Evolutionary conservation across 2,888 invertebrate species (phyloP), one percentile per base, ranked within the genome.

Genomic region (Tridacna gigas): DNA sequence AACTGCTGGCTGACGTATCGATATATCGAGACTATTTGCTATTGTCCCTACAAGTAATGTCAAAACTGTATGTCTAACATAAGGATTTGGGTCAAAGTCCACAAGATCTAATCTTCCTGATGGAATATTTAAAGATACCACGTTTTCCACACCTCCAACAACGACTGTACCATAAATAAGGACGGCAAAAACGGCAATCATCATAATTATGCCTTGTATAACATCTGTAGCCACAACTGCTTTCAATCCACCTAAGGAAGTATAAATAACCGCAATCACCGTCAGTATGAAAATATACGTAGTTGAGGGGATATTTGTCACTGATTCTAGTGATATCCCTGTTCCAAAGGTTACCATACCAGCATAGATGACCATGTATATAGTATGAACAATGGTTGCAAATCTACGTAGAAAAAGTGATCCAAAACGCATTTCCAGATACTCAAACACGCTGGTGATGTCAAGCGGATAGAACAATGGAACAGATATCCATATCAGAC

Each of bases 371-470:
- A 66, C 28, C 77, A 77, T 83, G 48, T 45, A 77, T 15, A 77
- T 18, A 28, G 61, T 65, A 37, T 76, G 60, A n/a, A 83, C 28
- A 37, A 51, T 37, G 47, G 67, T 78, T 0, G 80, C 80, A 47
- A 83, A 15, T 26, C 61, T 74, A 0, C 83, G 74, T 20, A 83
- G 60, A 11, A 60, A 15, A 18, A 61, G 28, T 18, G 83, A 77
- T 25, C 69, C 77, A 28, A 80, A 74, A 11, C 80, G 80, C 74
- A 80, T 74, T 18, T 83, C 65, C 7, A 80, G 61, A 22, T 83
- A 83, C 28, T 84, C 81, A 73, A 71, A 84, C 13, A 81, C 74
- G 47, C 84, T 84, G n/a, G 84, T 84, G 12, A 84, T 74, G 66
- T 80, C 66, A 1, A 84, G 66, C 18, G 77, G 74, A 61, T 84